Conservation (phyloP, 1,140 invertebrate species). For the Drosophila baimaii region DNA sequence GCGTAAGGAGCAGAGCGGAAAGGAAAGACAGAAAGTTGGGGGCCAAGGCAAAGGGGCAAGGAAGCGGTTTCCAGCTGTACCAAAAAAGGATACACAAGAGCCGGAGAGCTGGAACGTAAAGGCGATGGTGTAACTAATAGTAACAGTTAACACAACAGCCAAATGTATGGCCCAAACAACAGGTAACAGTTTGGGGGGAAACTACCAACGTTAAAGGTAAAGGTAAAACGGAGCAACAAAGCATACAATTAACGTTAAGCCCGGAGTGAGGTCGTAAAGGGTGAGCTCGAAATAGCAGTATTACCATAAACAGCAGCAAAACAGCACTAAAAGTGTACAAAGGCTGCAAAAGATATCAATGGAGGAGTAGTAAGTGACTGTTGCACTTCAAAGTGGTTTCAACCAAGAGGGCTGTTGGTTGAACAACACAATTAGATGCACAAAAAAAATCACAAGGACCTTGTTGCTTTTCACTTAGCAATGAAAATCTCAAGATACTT, state of each 20-base stretch:
- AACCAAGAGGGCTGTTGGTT: background rate
- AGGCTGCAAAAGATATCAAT: background rate
- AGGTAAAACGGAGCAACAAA: constrained; percentile 5
- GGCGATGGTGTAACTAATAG: constrained; percentile 37
- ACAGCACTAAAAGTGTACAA: constrained; percentile 1
- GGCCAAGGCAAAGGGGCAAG: background rate
- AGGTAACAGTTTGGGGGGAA: constrained; percentile 4
- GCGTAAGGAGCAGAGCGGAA: constrained; percentile 13
- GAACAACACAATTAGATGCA: background rate
- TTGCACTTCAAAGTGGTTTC: constrained; percentile 1
- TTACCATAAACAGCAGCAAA: constrained; percentile 9
- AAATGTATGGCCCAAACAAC: constrained; percentile 6
- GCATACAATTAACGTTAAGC: constrained; percentile 10
- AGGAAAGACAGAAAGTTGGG: constrained; percentile 1
- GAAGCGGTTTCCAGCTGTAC: background rate
- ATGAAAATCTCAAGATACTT: background rate
- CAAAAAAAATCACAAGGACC: background rate
- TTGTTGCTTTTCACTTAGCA: background rate
- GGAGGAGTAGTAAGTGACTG: background rate
- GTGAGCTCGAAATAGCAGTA: constrained; percentile 1
- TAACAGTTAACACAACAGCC: constrained; percentile 30
- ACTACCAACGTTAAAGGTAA: constrained; percentile 3
- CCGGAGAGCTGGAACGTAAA: constrained; percentile 11
- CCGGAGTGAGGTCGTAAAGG: background rate
- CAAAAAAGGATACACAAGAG: background rate